Evolutionary conservation across 1,140 invertebrate genomes (phyloP), one percentile per base, ranked within the genome.

Genomic region (Drosophila yakuba): DNA sequence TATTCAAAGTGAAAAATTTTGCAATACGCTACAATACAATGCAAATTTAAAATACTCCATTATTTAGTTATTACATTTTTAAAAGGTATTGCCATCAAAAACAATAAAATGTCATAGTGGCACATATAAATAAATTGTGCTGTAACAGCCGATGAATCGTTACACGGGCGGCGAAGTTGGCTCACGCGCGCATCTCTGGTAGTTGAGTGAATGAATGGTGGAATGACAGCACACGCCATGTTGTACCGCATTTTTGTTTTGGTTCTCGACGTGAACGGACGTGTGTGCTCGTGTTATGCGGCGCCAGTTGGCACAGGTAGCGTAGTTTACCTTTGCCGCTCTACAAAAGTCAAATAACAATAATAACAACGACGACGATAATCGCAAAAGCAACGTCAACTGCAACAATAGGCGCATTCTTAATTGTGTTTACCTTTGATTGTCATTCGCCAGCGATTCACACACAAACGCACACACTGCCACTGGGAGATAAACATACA

Each of bases 341-440:
- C 36, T 58, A 43, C 60, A 32, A 62, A 43, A 62, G 59, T 41
- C 59, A 62, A 57, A 28, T 54, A 39, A 56, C 36, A 55, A 32
- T 39, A 44, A 58, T 17, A 61, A 56, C 50, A 39, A 58, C 51
- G 25, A 52, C 20, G 48, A 25, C 45, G 36, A 17, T 38, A 48
- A 48, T 48, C 47, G 47, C 47, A 28, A 55, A 23, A 60, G n/a
- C 28, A 11, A 60, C 55, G 28, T 35, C 59, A 60, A 32, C 28
- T 57, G 60, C 38, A 62, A 60, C 60, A 63, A 60, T 62, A 43
- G 60, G 60, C 59, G 59, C 60, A 63, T 63, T 62, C 55, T 63
- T 60, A 63, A 63, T 60, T 43, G 60, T 63, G 60, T 63, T 63
- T 63, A 60, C 55, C 60, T 43, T 60, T 60, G 55, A 63, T 35